A percentile compares a stretch with the other conserved stretches of the same genome.
These are phyloP conservation scores for Pelobates cultripes DNA, from an alignment of 2,797 vertebrate species.

Conservation along the genomic window DNA sequence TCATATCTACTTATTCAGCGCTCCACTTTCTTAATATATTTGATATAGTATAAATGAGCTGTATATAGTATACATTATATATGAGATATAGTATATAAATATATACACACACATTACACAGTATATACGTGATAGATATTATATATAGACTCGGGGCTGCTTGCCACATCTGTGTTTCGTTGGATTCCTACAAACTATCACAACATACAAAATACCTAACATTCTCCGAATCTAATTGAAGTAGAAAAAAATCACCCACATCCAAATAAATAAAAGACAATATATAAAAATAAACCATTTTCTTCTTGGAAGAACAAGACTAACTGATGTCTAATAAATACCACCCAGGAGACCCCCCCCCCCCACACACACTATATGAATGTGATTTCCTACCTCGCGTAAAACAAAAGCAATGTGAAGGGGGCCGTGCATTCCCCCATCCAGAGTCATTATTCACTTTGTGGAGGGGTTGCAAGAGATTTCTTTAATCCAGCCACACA, in stretches of 20 bases:
- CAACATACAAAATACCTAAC: background rate
- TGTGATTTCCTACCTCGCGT: constrained; percentile 11
- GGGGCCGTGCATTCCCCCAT: background rate
- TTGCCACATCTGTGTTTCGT: background rate
- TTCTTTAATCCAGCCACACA: constrained; percentile 6
- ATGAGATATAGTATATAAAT: too few species aligned
- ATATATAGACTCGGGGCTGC: too few species aligned
- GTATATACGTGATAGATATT: too few species aligned
- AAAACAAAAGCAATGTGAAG: constrained; percentile 3
- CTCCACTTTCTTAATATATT: too few species aligned
- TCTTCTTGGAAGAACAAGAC: background rate
- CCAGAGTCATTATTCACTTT: constrained; percentile 19
- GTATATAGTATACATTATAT: too few species aligned
- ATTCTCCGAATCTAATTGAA: background rate
- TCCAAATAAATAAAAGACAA: background rate
- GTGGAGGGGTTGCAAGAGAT: background rate
- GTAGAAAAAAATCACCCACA: background rate
- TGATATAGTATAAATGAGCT: too few species aligned
- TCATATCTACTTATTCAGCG: too few species aligned
- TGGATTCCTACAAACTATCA: background rate
- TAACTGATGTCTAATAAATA: constrained; percentile 14
- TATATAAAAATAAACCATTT: background rate
- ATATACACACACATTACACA: too few species aligned
- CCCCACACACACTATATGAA: background rate
- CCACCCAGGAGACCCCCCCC: constrained; percentile 19